phyloP scores from a whole-genome alignment of 1,140 invertebrate species.

The Scylla paramamosain region DNA sequence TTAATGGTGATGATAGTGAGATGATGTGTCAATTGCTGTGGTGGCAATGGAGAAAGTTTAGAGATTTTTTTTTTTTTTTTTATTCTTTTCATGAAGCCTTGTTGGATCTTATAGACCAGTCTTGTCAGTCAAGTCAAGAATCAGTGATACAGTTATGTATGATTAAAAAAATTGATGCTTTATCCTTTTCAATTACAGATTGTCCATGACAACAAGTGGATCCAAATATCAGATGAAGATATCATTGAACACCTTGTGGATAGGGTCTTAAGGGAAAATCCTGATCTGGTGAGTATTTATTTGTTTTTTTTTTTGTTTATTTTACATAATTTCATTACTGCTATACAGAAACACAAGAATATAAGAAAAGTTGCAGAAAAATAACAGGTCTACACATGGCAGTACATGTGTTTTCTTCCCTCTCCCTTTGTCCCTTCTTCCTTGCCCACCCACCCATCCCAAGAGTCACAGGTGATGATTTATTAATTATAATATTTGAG shows the following conservation, averaged over 20 bases:
- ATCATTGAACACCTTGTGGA: slow-evolving; percentile 39
- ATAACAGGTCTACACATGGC: neutral
- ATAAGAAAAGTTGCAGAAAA: too few relatives aligned
- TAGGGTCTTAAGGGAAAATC: slow-evolving; percentile 21
- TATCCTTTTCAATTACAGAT: slow-evolving; percentile 24
- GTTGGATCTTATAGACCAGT: too few relatives aligned
- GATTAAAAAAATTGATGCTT: neutral
- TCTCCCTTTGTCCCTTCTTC: neutral
- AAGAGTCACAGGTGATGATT: neutral
- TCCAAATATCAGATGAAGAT: slow-evolving; percentile 45
- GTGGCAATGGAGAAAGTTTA: too few relatives aligned
- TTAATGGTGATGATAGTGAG: too few relatives aligned
- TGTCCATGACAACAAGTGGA: slow-evolving; percentile 59
- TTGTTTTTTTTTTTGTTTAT: neutral
- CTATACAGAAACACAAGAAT: neutral
- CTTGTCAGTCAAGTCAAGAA: neutral
- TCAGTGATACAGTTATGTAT: neutral
- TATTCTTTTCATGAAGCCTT: too few relatives aligned
- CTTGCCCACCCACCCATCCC: neutral
- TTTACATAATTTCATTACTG: neutral
- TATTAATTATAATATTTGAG: neutral
- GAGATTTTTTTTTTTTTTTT: too few relatives aligned
- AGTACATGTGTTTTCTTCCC: neutral
- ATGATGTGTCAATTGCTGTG: too few relatives aligned
- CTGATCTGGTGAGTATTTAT: slow-evolving; percentile 33